Conservation (phyloP, 2,888 invertebrate genomes). For the Acleris literana region DNA sequence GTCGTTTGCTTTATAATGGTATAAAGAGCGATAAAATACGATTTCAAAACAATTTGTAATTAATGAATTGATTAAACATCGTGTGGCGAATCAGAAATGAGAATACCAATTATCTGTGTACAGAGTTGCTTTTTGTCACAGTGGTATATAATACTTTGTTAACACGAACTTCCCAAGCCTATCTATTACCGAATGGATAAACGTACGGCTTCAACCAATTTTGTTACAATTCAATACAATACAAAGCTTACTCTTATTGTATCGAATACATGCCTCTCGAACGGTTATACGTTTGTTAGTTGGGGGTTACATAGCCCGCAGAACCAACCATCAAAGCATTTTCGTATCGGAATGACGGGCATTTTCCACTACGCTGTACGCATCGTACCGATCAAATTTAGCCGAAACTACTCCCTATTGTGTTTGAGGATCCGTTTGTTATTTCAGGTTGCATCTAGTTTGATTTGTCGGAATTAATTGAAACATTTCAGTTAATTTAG, state of each 20-base stretch:
- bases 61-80: neutral
- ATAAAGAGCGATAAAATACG: slow-evolving; percentile 23
- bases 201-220: no score
- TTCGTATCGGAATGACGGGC: slow-evolving; percentile 34
- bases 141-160: no score
- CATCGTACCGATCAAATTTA: slow-evolving; percentile 28
- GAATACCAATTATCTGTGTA: no score
- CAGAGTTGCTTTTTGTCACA: no score
- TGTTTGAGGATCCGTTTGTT: slow-evolving; percentile 34
- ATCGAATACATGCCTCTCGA: neutral
- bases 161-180: no score
- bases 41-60: slow-evolving; percentile 7
- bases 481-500: slow-evolving; percentile 22
- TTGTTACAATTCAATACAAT: no score
- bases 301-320: slow-evolving; percentile 9
- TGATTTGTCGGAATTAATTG: slow-evolving; percentile 30
- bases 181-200: no score
- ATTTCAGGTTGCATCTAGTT: slow-evolving; percentile 30
- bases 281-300: neutral
- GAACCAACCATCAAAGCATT: slow-evolving; percentile 32
- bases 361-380: slow-evolving; percentile 34
- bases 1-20: slow-evolving; percentile 55
- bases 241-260: no score
- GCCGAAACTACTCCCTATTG: slow-evolving; percentile 34
- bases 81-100: neutral